phyloP scores from a whole-genome alignment of 1,140 invertebrate genomes.

The Agraylea sexmaculata region DNA sequence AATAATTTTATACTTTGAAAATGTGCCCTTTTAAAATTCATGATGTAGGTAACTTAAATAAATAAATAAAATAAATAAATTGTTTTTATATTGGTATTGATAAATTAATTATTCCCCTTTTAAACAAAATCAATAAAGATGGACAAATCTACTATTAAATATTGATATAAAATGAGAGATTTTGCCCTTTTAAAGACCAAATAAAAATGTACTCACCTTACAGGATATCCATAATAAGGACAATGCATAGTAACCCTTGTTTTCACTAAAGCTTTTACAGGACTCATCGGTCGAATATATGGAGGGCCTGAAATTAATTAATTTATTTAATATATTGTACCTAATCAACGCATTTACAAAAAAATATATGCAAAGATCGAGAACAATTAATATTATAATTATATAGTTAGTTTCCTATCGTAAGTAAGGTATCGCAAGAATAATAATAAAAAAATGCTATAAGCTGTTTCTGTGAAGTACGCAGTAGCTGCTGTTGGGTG shows the following conservation, averaged over 20 bases:
- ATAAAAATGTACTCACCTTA: slow-evolving; percentile 50
- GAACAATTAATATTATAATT: too few relatives aligned
- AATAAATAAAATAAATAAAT: neutral
- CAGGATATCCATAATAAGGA: slow-evolving; percentile 80
- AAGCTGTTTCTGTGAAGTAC: neutral
- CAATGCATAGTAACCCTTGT: slow-evolving; percentile 66
- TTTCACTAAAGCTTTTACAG: slow-evolving; percentile 71
- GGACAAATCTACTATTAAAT: neutral
- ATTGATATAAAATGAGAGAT: too few relatives aligned
- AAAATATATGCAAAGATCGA: too few relatives aligned
- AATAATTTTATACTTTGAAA: too few relatives aligned
- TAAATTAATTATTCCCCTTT: neutral
- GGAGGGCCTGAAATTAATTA: slow-evolving; percentile 54
- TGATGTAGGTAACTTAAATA: neutral
- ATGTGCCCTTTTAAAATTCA: neutral
- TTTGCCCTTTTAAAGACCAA: too few relatives aligned
- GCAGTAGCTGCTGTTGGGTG: neutral
- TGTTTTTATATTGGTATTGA: neutral
- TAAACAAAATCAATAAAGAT: neutral
- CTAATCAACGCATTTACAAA: too few relatives aligned
- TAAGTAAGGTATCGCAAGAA: too few relatives aligned
- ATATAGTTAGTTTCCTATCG: too few relatives aligned
- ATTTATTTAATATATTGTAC: neutral
- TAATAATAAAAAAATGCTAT: too few relatives aligned
- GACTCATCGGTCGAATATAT: slow-evolving; percentile 65